Conservation (phyloP, 2,113 vertebrate genomes). For the Forbesichthys papilliferus region DNA sequence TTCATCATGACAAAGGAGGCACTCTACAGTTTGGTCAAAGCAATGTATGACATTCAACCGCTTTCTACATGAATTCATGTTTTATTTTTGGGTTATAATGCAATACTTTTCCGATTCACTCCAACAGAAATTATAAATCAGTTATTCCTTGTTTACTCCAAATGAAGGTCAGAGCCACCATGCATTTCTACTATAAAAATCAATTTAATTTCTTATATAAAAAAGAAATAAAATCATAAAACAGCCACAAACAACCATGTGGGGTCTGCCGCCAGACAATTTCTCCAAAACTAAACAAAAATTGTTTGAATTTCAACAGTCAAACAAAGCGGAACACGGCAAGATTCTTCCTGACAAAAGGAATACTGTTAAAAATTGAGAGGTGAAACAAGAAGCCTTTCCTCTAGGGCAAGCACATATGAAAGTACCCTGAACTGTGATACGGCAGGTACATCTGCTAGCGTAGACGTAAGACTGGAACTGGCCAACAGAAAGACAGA, state of each 20-base stretch:
- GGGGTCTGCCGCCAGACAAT: constrained; percentile 58
- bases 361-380: constrained; percentile 65
- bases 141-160: constrained; percentile 77
- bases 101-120: constrained; percentile 8
- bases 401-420: constrained; percentile 46
- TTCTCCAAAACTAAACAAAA: constrained; percentile 43
- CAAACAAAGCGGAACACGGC: constrained; percentile 40
- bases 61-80: constrained; percentile 61
- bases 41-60: constrained; percentile 27
- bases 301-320: constrained; percentile 59
- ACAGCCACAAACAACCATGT: constrained; percentile 67
- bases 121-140: constrained; percentile 68
- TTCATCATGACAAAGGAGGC: constrained; percentile 15
- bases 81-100: constrained; percentile 81
- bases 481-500: constrained; percentile 47
- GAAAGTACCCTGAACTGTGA: constrained; percentile 68
- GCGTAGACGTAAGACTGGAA: constrained; percentile 46
- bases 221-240: constrained; percentile 73
- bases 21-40: constrained; percentile 24
- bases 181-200: constrained; percentile 85
- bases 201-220: constrained; percentile 79
- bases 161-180: constrained; percentile 76
- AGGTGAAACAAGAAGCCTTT: constrained; percentile 38
- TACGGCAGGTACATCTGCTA: constrained; percentile 55
- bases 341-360: constrained; percentile 26